Percentiles rank a stretch among this genome's conserved stretches.
phyloP scores from a whole-genome alignment of 2,797 vertebrate genomes.

The Brotula barbata region DNA sequence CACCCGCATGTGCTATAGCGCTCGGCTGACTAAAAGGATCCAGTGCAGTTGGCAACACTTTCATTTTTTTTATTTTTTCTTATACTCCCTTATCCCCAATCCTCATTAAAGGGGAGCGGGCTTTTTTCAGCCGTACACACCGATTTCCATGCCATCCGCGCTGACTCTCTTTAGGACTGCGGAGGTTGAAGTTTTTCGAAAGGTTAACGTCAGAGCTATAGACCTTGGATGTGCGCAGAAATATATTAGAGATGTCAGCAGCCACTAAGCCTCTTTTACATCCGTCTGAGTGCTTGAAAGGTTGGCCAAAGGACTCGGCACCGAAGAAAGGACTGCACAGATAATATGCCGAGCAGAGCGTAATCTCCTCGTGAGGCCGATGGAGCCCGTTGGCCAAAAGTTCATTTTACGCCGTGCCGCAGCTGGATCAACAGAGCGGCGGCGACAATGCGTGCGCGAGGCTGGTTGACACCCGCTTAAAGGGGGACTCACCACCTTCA shows the following conservation, averaged over 20 bases:
- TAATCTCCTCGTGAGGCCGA: too few relatives aligned
- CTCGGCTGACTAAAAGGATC: constrained; percentile 45
- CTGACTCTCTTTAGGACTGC: constrained; percentile 25
- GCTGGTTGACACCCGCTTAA: too few relatives aligned
- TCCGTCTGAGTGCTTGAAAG: constrained; percentile 35
- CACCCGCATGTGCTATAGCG: constrained; percentile 47
- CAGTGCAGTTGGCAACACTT: constrained; percentile 39
- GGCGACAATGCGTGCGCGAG: too few relatives aligned
- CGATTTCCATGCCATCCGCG: constrained; percentile 42
- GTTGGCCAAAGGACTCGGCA: constrained; percentile 18
- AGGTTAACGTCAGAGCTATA: constrained; percentile 41
- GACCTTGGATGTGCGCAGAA: constrained; percentile 42
- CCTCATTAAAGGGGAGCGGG: constrained; percentile 47
- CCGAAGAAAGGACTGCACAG: constrained; percentile 31
- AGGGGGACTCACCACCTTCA: too few relatives aligned
- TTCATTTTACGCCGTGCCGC: too few relatives aligned
- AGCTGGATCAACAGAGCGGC: too few relatives aligned
- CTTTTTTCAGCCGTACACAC: constrained; percentile 46
- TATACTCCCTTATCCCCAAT: constrained; percentile 22
- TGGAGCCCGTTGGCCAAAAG: too few relatives aligned
- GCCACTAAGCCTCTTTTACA: constrained; percentile 55
- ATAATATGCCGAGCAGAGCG: too few relatives aligned
- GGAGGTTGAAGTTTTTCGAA: constrained; percentile 39
- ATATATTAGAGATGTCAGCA: constrained; percentile 54
- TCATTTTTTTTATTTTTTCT: background rate